phyloP scores from a whole-genome alignment of 2,797 vertebrate species.

The Coilia nasus region DNA sequence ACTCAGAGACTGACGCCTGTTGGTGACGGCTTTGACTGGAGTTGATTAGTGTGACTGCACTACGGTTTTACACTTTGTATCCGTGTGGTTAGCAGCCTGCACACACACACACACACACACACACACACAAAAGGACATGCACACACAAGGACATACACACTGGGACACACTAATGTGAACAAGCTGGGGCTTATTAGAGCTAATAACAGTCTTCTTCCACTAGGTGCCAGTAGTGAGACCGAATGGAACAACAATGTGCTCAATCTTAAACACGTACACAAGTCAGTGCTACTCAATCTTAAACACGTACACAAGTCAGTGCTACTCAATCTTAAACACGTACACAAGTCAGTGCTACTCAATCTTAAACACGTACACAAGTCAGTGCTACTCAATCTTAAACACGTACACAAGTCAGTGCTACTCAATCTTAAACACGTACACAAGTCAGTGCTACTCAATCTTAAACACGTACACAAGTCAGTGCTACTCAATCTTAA shows the following conservation, averaged over 20 bases:
- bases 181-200: not conserved
- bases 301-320: no score
- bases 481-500: no score
- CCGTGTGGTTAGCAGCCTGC: not conserved
- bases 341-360: no score
- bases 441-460: no score
- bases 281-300: no score
- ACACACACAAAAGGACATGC: not conserved
- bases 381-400: no score
- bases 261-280: not conserved
- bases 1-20: slow-evolving; percentile 19
- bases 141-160: not conserved
- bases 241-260: not conserved
- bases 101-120: slow-evolving; percentile 3
- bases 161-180: not conserved
- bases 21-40: slow-evolving; percentile 7
- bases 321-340: no score
- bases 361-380: no score
- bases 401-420: no score
- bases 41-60: slow-evolving; percentile 2
- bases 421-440: no score
- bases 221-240: not conserved
- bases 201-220: not conserved
- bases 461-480: no score
- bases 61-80: not conserved